Conservation (phyloP, 2,888 invertebrate species). For the Pollenia angustigena region DNA sequence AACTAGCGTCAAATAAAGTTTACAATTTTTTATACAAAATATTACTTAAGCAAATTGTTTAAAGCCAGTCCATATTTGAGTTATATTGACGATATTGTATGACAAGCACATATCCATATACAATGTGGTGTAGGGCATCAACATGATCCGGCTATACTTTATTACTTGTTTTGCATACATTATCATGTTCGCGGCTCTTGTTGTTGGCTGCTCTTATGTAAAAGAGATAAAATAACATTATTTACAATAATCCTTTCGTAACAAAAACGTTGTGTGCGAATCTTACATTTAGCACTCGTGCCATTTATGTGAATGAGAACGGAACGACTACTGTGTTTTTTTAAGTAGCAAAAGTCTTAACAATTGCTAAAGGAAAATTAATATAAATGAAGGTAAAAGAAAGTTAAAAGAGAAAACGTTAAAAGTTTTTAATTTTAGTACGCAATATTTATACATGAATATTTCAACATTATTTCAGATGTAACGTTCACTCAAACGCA, state of each 20-base stretch:
- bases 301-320: neutral
- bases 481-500: no score
- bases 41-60: no score
- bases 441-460: neutral
- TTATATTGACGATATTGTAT: no score
- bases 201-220: slow-evolving; percentile 18
- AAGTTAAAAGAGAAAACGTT: neutral
- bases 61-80: no score
- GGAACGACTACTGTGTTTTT: neutral
- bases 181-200: neutral
- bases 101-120: no score
- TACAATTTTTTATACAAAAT: no score
- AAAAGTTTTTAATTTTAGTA: slow-evolving; percentile 30
- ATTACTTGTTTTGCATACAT: neutral
- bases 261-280: slow-evolving; percentile 34
- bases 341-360: slow-evolving; percentile 26
- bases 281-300: slow-evolving; percentile 1
- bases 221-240: slow-evolving; percentile 44
- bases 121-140: no score
- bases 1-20: no score
- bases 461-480: neutral
- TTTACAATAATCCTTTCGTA: slow-evolving; percentile 39
- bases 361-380: neutral
- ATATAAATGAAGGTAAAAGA: slow-evolving; percentile 10
- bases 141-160: no score